Base-by-base conservation (phyloP, 1,140 invertebrate genomes). In the Pogonus chalceus region DNA sequence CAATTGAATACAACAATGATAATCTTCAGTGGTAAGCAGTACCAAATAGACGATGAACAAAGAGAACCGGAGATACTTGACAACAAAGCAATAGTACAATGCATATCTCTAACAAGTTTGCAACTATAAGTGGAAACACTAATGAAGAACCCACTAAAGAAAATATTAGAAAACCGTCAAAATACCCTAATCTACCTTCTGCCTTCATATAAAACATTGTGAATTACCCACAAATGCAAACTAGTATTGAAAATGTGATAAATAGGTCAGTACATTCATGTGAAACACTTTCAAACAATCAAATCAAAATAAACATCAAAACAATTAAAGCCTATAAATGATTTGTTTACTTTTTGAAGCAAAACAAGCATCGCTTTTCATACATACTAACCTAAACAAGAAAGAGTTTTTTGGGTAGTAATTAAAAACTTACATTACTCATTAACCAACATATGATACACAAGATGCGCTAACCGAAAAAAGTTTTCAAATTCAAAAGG, bases 401-500 rank as follows among this genome's bases (percentile, higher is more conserved):
- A n/a, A n/a, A n/a, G n/a, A n/a, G n/a, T n/a, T n/a, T n/a, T n/a
- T n/a, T n/a, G n/a, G n/a, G n/a, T n/a, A 31, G 26, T 31, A 31
- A 31, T 4, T 4, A 53, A 53, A 47, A 46, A 53, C 20, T 18
- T 53, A 22, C 51, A 53, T 26, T 35, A 18, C 20, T 35, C 51
- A 39, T 23, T 20, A n/a, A 2, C 18, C 23, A n/a, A 20, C 31
- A 23, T 24, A 43, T 7, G 35, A 53, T 14, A 43, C 43, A 26
- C n/a, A 53, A 20, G 10, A 23, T 2, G 16, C 3, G 9, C 16
- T 55, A 35, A 12, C 10, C 50, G 48, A 49, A 23, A 20, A 39
- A 22, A 48, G 35, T 3, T 24, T 49, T 22, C 37, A 53, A 59
- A 49, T 60, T n/a, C 55, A 51, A 16, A 54, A 46, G 35, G 53